A percentile compares a stretch with the other conserved stretches of the same genome.
phyloP scores from a whole-genome alignment of 1,140 invertebrate species.

The Drosophila chauvacae region DNA sequence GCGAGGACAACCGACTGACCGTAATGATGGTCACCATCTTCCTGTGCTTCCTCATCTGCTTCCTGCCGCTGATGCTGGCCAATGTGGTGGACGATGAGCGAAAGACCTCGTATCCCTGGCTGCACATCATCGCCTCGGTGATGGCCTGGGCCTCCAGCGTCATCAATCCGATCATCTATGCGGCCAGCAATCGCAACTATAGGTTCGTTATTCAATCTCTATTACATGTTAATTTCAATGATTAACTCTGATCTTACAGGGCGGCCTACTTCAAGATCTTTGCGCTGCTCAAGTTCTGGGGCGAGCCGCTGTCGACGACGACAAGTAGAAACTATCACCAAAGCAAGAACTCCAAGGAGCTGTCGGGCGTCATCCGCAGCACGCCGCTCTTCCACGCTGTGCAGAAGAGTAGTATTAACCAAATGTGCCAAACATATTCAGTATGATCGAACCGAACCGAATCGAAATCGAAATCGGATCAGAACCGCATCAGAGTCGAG shows the following conservation, averaged over 20 bases:
- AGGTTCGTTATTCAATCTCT: slow-evolving; percentile 36
- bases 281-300: slow-evolving; percentile 80
- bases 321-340: slow-evolving; percentile 82
- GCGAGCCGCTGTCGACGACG: slow-evolving; percentile 80
- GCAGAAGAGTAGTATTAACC: slow-evolving; percentile 79
- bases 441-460: slow-evolving; percentile 56
- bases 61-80: slow-evolving; percentile 93
- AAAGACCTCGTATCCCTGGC: slow-evolving; percentile 88
- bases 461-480: neutral
- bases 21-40: slow-evolving; percentile 94
- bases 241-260: too few species aligned
- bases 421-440: slow-evolving; percentile 84
- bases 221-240: neutral
- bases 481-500: slow-evolving; percentile 13
- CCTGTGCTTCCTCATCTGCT: slow-evolving; percentile 92
- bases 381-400: slow-evolving; percentile 80
- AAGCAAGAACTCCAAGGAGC: slow-evolving; percentile 83
- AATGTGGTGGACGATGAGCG: slow-evolving; percentile 91
- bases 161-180: slow-evolving; percentile 94
- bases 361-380: slow-evolving; percentile 78
- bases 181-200: slow-evolving; percentile 93
- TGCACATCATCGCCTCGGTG: slow-evolving; percentile 92
- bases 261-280: slow-evolving; percentile 82
- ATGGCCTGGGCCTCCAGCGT: slow-evolving; percentile 94
- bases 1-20: slow-evolving; percentile 92